phyloP scores from a whole-genome alignment of 2,797 vertebrate species.

The Gallinago nigripennis region DNA sequence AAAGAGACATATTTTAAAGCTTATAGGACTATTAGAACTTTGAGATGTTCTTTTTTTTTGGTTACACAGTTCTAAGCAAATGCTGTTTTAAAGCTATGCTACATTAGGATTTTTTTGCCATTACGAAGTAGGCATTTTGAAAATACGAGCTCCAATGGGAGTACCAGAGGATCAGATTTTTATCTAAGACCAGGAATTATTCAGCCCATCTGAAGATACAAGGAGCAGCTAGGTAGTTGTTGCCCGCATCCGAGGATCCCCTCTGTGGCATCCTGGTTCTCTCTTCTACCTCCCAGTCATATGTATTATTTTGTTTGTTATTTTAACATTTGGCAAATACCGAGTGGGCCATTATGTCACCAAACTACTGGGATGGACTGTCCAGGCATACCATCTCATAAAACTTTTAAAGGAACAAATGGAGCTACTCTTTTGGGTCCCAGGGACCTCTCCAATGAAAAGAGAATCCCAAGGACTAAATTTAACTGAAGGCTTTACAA shows the following conservation, averaged over 20 bases:
- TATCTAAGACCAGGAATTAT: background rate
- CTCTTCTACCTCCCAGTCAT: background rate
- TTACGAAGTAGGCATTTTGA: background rate
- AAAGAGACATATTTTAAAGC: constrained; percentile 2
- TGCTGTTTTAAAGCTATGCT: background rate
- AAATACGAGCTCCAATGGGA: background rate
- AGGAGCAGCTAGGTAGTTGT: background rate
- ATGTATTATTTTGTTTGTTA: background rate
- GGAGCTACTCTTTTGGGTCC: background rate
- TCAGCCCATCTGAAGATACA: background rate
- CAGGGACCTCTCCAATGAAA: background rate
- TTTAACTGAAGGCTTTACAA: background rate
- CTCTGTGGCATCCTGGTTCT: background rate
- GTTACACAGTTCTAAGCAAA: background rate
- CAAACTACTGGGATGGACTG: background rate
- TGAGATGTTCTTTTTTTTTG: background rate
- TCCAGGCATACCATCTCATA: background rate
- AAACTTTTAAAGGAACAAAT: background rate
- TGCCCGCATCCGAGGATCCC: background rate
- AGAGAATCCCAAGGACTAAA: background rate
- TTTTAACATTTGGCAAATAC: background rate
- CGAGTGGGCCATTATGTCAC: accelerated
- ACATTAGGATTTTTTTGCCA: background rate
- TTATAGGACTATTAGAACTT: constrained; percentile 27
- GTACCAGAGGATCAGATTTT: background rate